Evolutionary conservation across 1,140 invertebrate genomes (phyloP), one percentile per base, ranked within the genome.

Genomic region (Calliphora vicina): DNA sequence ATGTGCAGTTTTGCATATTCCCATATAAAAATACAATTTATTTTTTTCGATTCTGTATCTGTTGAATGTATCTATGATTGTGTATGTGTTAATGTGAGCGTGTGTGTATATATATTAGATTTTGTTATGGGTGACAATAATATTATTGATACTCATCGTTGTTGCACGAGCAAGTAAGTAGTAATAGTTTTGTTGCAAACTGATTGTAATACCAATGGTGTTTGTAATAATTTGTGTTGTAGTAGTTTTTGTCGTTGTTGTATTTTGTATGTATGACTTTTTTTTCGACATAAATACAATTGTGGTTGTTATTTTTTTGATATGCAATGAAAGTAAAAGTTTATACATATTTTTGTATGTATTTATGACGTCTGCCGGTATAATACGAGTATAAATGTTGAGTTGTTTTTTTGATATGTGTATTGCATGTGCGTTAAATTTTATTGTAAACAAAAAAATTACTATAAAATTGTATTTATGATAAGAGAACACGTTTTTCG

Each of bases 301-400:
- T 67, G 20, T 67, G n/a, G n/a, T 67, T 67, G n/a, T 67, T 9
- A 20, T 23, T 67, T 23, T 61, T 67, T 20, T 67, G 61, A 25
- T 25, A 23, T 67, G n/a, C 23, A 67, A 67, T 67, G 61, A 67
- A 67, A 67, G 61, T 67, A 67, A 67, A 67, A 67, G 61, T 57
- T 57, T n/a, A 57, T 57, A 57, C 15, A 57, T n/a, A 57, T 57
- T 57, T 57, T 57, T 57, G 15, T 17, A 57, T 57, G 50, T 57
- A 35, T 35, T n/a, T 57, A 57, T 17, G 15, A 17, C 15, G 15
- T 57, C 15, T 57, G 50, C 50, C 50, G 45, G 45, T 13, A 57
- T 57, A 57, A 17, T 57, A n/a, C 17, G 50, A 57, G n/a, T 57
- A 57, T n/a, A n/a, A 57, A 57, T 57, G 45, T 6, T 15, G 45